phyloP scores from a whole-genome alignment of 2,797 vertebrate genomes.

The Esox lucius region DNA sequence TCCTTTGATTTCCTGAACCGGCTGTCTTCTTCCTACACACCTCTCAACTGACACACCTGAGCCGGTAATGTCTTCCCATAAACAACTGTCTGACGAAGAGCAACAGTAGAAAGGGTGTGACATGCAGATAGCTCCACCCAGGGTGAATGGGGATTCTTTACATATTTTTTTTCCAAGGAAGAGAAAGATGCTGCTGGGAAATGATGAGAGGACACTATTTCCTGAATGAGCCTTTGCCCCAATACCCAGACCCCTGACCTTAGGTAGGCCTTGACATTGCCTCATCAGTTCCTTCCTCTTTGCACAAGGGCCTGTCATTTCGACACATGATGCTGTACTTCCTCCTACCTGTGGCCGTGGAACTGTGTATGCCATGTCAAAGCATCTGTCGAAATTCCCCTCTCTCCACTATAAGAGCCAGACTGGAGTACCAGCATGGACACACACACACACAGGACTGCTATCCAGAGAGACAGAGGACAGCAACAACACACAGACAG shows the following conservation, averaged over 20 bases:
- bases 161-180: not conserved
- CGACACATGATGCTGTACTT: not conserved
- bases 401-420: slow-evolving; percentile 57
- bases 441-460: slow-evolving; percentile 52
- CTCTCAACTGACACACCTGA: not conserved
- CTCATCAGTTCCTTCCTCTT: not conserved
- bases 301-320: not conserved
- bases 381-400: slow-evolving; percentile 46
- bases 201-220: not conserved
- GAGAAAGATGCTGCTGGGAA: not conserved
- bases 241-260: not conserved
- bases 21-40: not conserved
- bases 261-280: not conserved
- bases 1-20: not conserved
- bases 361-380: slow-evolving; percentile 2
- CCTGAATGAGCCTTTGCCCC: not conserved
- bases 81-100: not conserved
- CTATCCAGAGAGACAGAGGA: not conserved
- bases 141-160: not conserved
- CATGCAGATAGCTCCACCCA: not conserved
- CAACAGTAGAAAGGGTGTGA: not conserved
- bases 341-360: not conserved
- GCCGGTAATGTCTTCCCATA: not conserved
- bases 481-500: slow-evolving; percentile 20
- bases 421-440: slow-evolving; percentile 44